Percentiles rank a stretch among this genome's conserved stretches.
Conservation (phyloP, 2,113 vertebrate genomes). For the Sinocyclocheilus grahami region DNA sequence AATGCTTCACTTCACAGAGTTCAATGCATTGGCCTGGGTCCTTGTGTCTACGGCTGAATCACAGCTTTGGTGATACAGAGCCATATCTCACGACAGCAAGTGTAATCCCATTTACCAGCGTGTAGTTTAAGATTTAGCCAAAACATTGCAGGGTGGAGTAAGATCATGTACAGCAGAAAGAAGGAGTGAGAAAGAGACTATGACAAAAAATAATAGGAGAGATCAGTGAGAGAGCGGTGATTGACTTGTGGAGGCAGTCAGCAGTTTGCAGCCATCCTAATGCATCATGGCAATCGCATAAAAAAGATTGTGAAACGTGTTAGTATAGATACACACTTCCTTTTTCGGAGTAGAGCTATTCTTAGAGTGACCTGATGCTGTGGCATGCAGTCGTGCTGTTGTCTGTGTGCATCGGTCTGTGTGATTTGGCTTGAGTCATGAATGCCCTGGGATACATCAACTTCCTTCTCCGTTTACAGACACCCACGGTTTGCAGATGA, state of each 20-base stretch:
- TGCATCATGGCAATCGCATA: too few relatives aligned
- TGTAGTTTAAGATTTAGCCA: background rate
- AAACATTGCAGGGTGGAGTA: background rate
- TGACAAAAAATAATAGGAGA: background rate
- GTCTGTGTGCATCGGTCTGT: conserved; percentile 38
- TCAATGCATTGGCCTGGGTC: background rate
- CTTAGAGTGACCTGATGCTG: conserved; percentile 71
- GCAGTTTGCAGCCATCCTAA: too few relatives aligned
- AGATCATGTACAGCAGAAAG: too few relatives aligned
- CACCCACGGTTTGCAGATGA: conserved; percentile 34
- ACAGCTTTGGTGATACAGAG: background rate
- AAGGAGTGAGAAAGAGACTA: background rate
- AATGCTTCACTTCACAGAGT: too few relatives aligned
- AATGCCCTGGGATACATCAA: conserved; percentile 21
- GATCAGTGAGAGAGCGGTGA: too few relatives aligned
- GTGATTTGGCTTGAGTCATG: conserved; percentile 17
- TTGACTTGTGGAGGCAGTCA: too few relatives aligned
- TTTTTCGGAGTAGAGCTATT: conserved; percentile 65
- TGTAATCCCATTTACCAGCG: conserved; percentile 18
- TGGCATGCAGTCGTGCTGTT: conserved; percentile 51
- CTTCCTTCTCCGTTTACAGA: conserved; percentile 8
- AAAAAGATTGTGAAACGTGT: too few relatives aligned
- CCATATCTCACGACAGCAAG: background rate
- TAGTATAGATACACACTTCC: background rate
- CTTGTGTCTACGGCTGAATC: background rate